Conservation (phyloP, 1,140 invertebrate species). For the Habropoda laboriosa region DNA sequence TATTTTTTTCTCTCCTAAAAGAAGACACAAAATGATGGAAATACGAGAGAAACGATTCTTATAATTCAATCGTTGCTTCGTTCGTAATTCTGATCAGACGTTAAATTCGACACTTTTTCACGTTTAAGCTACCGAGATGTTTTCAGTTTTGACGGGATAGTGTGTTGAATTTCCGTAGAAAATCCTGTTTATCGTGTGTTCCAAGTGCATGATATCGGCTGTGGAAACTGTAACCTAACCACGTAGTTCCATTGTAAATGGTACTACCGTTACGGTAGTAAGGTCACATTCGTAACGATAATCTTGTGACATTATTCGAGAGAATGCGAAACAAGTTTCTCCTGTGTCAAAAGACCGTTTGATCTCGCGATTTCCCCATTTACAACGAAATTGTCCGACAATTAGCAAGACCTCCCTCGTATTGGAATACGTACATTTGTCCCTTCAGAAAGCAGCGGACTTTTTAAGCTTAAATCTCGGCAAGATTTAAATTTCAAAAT, state of each 20-base stretch:
- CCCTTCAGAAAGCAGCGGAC: constrained; percentile 53
- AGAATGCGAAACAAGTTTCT: constrained; percentile 11
- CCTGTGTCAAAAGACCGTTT: constrained; percentile 38
- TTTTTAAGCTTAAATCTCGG: constrained; percentile 72
- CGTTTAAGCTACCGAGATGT: fast-evolving
- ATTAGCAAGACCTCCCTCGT: constrained; percentile 67
- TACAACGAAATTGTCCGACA: constrained; percentile 70
- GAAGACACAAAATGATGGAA: not conserved
- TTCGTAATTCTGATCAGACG: not conserved
- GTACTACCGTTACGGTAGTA: no score
- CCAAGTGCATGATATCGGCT: no score
- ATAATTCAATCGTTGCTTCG: not conserved
- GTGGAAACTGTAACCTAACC: no score
- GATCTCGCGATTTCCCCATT: constrained; percentile 55
- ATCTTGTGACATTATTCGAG: constrained; percentile 1
- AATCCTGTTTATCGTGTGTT: no score
- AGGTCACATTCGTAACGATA: not conserved
- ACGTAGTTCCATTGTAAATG: no score
- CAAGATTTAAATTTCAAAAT: constrained; percentile 79
- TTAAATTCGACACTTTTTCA: not conserved
- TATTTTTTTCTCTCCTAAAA: not conserved
- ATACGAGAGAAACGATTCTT: not conserved
- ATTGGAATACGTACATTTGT: constrained; percentile 59
- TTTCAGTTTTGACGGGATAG: not conserved
- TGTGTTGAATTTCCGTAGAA: no score